A percentile compares a stretch with the other conserved stretches of the same genome.
Conservation (phyloP, 2,888 invertebrate species). For the Priocnemis perturbator region DNA sequence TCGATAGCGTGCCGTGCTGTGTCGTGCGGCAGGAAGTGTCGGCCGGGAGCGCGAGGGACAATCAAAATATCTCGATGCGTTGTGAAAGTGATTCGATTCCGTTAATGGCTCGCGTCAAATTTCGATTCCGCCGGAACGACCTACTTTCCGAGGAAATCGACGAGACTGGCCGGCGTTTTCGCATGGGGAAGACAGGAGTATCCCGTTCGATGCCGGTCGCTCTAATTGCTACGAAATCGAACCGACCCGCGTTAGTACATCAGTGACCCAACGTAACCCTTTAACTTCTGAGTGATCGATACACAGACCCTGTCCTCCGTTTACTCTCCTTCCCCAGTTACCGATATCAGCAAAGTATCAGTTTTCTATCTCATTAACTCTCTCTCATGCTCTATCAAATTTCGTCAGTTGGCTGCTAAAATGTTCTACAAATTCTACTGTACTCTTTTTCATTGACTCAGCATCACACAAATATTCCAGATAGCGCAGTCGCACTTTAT, state of each 20-base stretch:
- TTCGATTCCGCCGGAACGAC: constrained; percentile 34
- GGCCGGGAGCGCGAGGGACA: background rate
- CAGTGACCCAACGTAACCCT: background rate
- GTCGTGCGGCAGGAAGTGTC: background rate
- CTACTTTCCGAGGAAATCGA: constrained; percentile 25
- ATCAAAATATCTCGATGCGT: constrained; percentile 26
- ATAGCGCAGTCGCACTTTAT: no score
- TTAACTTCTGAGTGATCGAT: no score
- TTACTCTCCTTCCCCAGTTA: no score
- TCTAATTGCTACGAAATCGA: constrained; percentile 19
- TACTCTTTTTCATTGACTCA: no score
- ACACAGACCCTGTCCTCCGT: no score
- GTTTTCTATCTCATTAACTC: no score
- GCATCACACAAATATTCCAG: no score
- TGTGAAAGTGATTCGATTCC: constrained; percentile 32
- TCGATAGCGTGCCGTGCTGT: no score
- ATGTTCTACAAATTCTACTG: no score
- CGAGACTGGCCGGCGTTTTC: background rate
- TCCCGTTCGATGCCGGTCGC: background rate
- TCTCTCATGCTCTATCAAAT: no score
- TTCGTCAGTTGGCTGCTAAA: no score
- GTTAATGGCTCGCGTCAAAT: constrained; percentile 45
- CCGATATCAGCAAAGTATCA: no score
- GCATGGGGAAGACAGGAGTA: background rate
- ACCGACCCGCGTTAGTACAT: background rate